These are phyloP conservation scores for Sinopyrophorus schimmeli DNA, from an alignment of 2,888 invertebrate genomes.

Conservation along the genomic window DNA sequence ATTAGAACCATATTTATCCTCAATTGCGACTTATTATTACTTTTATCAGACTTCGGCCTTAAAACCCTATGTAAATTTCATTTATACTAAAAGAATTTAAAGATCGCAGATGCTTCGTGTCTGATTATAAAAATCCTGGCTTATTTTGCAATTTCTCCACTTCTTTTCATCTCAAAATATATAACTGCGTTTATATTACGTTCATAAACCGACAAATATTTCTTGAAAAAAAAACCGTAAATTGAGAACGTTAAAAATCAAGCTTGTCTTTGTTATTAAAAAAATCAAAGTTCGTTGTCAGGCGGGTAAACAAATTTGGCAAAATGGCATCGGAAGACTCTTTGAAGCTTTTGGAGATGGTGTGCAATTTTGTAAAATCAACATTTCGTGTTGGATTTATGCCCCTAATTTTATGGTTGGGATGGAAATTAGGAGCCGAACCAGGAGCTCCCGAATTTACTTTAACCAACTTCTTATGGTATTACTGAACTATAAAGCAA, in stretches of 20 bases:
- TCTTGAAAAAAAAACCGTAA: not conserved
- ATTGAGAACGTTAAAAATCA: not conserved
- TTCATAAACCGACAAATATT: not conserved
- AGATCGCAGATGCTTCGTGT: too few species aligned
- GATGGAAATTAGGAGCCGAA: slow-evolving; percentile 41
- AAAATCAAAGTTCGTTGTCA: not conserved
- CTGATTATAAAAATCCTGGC: too few species aligned
- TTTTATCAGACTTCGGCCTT: too few species aligned
- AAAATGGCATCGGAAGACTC: slow-evolving; percentile 26
- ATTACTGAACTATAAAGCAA: too few species aligned
- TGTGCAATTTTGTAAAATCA: slow-evolving; percentile 30
- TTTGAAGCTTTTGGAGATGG: slow-evolving; percentile 32
- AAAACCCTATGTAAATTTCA: too few species aligned
- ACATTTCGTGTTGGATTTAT: slow-evolving; percentile 39
- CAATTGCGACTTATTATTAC: too few species aligned
- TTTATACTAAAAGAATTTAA: too few species aligned
- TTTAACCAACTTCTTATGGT: slow-evolving; percentile 40
- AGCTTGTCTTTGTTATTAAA: not conserved
- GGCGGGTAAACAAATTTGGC: too few species aligned
- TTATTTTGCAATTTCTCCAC: too few species aligned
- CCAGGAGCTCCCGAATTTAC: slow-evolving; percentile 38
- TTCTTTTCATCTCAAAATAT: too few species aligned
- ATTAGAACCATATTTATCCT: too few species aligned
- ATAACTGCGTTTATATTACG: too few species aligned
- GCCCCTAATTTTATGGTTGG: slow-evolving; percentile 38